Evolutionary conservation across 2,113 vertebrate genomes (phyloP).

Genomic region (Saguinus imperator): DNA sequence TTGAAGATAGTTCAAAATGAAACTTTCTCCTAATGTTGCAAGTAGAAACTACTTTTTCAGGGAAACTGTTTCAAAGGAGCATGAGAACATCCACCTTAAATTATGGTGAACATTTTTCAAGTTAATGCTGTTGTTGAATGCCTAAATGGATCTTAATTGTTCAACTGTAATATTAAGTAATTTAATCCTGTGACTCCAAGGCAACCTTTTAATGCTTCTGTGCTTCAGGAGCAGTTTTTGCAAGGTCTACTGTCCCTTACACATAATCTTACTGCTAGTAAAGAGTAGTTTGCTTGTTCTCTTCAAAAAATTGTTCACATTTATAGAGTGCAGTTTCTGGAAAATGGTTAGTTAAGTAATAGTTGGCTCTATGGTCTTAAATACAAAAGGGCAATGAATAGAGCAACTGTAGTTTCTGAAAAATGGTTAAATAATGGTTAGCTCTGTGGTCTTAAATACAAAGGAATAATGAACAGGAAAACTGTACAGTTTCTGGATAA

Average conservation of each 20-base stretch:
- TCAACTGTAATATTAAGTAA: background rate
- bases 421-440: slow-evolving; percentile 5
- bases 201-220: background rate
- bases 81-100: background rate
- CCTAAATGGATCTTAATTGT: background rate
- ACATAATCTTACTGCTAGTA: background rate
- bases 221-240: background rate
- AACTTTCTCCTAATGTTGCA: background rate
- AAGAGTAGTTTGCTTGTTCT: background rate
- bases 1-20: slow-evolving; percentile 49
- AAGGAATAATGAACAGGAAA: background rate
- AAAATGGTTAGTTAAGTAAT: slow-evolving; percentile 36
- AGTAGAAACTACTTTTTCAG: background rate
- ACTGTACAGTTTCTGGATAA: background rate
- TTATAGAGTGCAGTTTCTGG: background rate
- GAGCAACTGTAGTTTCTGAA: background rate
- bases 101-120: slow-evolving; percentile 9
- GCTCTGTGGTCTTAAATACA: slow-evolving; percentile 13
- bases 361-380: background rate
- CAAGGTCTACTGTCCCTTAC: background rate
- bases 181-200: background rate
- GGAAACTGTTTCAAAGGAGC: background rate
- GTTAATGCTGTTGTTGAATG: background rate
- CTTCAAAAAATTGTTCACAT: background rate
- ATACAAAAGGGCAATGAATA: background rate